These are phyloP conservation scores for Herminia tarsipennalis DNA, from an alignment of 2,888 invertebrate genomes.

Conservation along the genomic window DNA sequence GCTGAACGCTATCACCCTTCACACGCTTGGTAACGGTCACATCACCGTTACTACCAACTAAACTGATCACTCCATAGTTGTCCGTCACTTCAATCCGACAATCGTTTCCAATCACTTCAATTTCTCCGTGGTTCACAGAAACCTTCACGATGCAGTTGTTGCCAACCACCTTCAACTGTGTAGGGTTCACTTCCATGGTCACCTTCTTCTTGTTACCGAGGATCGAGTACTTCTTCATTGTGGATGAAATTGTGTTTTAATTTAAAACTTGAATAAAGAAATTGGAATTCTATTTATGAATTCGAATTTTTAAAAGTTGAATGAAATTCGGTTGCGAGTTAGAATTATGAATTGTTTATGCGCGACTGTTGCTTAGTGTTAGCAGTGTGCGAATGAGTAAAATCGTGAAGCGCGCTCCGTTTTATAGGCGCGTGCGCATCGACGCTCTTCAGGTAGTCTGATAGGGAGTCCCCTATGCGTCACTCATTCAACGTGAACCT, in stretches of 20 bases:
- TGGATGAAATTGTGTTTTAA: slow-evolving; percentile 34
- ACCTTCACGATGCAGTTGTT: slow-evolving; percentile 75
- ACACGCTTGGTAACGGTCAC: slow-evolving; percentile 67
- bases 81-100: slow-evolving; percentile 72
- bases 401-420: slow-evolving; percentile 13
- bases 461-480: slow-evolving; percentile 59
- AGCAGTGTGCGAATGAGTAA: slow-evolving; percentile 42
- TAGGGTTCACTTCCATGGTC: slow-evolving; percentile 74
- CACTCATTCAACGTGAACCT: slow-evolving; percentile 49
- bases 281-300: slow-evolving; percentile 15
- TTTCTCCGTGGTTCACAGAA: slow-evolving; percentile 68
- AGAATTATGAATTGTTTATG: slow-evolving; percentile 3
- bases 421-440: slow-evolving; percentile 52
- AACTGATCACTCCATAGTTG: slow-evolving; percentile 69
- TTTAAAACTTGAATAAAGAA: slow-evolving; percentile 20
- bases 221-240: slow-evolving; percentile 79
- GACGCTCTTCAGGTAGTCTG: slow-evolving; percentile 21
- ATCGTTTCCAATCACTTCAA: slow-evolving; percentile 81
- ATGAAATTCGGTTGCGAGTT: too few relatives aligned
- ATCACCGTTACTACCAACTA: slow-evolving; percentile 72
- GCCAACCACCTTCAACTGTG: slow-evolving; percentile 73
- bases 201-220: slow-evolving; percentile 82
- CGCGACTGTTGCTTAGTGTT: slow-evolving; percentile 20
- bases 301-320: slow-evolving; percentile 8
- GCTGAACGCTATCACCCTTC: slow-evolving; percentile 69